Percentiles rank a stretch among this genome's conserved stretches.
phyloP scores from a whole-genome alignment of 2,113 vertebrate genomes.

The Xiphophorus hellerii region DNA sequence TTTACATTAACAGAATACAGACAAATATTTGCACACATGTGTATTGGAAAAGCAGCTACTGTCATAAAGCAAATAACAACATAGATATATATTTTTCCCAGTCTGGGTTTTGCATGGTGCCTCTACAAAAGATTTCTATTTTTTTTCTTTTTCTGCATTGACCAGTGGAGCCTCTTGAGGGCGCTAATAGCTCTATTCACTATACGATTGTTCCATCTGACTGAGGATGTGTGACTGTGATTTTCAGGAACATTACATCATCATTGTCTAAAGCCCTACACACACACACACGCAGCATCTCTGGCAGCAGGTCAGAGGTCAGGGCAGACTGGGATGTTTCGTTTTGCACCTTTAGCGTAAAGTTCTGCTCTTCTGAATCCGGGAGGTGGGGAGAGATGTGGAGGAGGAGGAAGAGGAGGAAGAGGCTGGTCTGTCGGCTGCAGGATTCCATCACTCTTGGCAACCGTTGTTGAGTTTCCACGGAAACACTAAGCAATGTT shows the following conservation, averaged over 20 bases:
- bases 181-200: neutral
- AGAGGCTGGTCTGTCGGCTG: slow-evolving; percentile 48
- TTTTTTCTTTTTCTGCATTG: neutral
- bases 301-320: slow-evolving; percentile 1
- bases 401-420: slow-evolving; percentile 34
- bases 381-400: slow-evolving; percentile 27
- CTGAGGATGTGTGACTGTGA: slow-evolving; percentile 48
- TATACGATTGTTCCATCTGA: slow-evolving; percentile 23
- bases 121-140: no score
- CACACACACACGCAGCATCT: neutral
- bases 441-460: slow-evolving; percentile 78
- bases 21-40: no score
- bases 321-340: slow-evolving; percentile 14
- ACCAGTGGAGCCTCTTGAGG: slow-evolving; percentile 10
- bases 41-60: no score
- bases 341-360: slow-evolving; percentile 16
- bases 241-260: slow-evolving; percentile 64
- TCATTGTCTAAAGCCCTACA: slow-evolving; percentile 26
- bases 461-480: slow-evolving; percentile 72
- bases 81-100: neutral
- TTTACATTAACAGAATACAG: no score
- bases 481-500: slow-evolving; percentile 66
- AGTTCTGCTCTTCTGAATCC: slow-evolving; percentile 47
- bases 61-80: neutral
- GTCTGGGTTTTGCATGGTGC: neutral